phyloP scores from a whole-genome alignment of 2,888 invertebrate genomes.

The Timandra comae region DNA sequence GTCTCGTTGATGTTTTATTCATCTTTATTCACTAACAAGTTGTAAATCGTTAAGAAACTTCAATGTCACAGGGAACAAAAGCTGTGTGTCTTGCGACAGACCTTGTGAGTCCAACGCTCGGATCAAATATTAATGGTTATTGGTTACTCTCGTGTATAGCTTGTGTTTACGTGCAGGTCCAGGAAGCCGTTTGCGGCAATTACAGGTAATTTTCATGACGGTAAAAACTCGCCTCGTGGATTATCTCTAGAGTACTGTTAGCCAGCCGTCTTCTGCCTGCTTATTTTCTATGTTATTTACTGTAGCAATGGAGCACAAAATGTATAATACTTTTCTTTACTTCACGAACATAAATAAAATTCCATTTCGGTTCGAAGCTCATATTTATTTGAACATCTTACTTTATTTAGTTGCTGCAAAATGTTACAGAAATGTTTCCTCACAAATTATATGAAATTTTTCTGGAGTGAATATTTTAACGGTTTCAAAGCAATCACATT shows the following conservation, averaged over 20 bases:
- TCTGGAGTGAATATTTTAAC: too few species aligned
- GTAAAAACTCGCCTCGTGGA: conserved; percentile 35
- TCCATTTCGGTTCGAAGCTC: too few species aligned
- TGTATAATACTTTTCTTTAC: too few species aligned
- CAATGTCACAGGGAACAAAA: conserved; percentile 25
- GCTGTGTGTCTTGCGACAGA: conserved; percentile 33
- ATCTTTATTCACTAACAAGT: conserved; percentile 9
- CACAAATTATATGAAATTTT: too few species aligned
- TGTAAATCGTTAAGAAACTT: conserved; percentile 17
- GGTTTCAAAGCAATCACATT: too few species aligned
- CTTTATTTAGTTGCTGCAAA: too few species aligned
- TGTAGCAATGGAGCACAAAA: conserved; percentile 4
- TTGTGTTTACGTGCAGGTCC: conserved; percentile 30
- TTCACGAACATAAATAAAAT: too few species aligned
- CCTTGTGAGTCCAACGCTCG: conserved; percentile 27
- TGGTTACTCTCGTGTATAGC: conserved; percentile 28
- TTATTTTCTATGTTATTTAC: conserved; percentile 13
- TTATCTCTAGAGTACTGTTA: conserved; percentile 31
- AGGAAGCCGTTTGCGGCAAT: conserved; percentile 53
- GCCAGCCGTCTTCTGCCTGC: conserved; percentile 23
- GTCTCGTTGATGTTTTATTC: conserved; percentile 3
- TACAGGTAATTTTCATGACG: conserved; percentile 46
- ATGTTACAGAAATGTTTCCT: too few species aligned
- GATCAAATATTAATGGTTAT: conserved; percentile 27
- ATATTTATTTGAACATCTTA: too few species aligned